These are phyloP conservation scores for Dichetophora obliterata DNA, from an alignment of 2,888 invertebrate genomes.

Conservation along the genomic window DNA sequence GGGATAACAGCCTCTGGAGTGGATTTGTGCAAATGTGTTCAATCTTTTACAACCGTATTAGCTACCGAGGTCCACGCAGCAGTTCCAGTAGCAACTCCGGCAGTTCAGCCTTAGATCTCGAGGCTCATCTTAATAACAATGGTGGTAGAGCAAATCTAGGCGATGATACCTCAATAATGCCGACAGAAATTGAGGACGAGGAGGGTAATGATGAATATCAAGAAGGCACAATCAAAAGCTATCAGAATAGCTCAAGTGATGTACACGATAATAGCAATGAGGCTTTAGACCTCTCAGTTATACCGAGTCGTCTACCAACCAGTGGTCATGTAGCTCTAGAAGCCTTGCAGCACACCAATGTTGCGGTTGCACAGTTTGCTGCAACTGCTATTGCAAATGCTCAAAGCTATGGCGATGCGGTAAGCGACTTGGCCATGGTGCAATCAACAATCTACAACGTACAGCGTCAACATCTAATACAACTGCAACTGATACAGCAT, in stretches of 20 bases:
- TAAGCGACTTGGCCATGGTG: constrained; percentile 87
- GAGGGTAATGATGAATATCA: constrained; percentile 13
- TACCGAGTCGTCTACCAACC: constrained; percentile 56
- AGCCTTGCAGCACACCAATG: constrained; percentile 90
- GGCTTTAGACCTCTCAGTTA: constrained; percentile 65
- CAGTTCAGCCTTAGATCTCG: constrained; percentile 51
- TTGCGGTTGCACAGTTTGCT: constrained; percentile 88
- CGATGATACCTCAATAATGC: constrained; percentile 21
- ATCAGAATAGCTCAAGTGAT: constrained; percentile 7
- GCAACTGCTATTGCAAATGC: constrained; percentile 87
- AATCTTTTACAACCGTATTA: constrained; percentile 68
- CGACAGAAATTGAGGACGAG: constrained; percentile 25
- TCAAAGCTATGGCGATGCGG: constrained; percentile 81
- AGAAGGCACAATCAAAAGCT: background rate
- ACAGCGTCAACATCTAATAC: constrained; percentile 96
- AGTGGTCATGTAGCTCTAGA: constrained; percentile 88
- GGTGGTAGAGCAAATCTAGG: constrained; percentile 45
- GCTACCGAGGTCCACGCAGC: constrained; percentile 64
- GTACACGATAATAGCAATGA: constrained; percentile 54
- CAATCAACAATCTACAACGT: constrained; percentile 93
- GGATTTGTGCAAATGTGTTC: constrained; percentile 60
- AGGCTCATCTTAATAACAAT: constrained; percentile 66
- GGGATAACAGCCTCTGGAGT: no score
- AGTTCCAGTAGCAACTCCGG: constrained; percentile 53
- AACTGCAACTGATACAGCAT: constrained; percentile 94